Percentiles rank a stretch among this genome's conserved stretches.
Conservation (phyloP, 2,888 invertebrate genomes). For the Caenorhabditis sp. region DNA sequence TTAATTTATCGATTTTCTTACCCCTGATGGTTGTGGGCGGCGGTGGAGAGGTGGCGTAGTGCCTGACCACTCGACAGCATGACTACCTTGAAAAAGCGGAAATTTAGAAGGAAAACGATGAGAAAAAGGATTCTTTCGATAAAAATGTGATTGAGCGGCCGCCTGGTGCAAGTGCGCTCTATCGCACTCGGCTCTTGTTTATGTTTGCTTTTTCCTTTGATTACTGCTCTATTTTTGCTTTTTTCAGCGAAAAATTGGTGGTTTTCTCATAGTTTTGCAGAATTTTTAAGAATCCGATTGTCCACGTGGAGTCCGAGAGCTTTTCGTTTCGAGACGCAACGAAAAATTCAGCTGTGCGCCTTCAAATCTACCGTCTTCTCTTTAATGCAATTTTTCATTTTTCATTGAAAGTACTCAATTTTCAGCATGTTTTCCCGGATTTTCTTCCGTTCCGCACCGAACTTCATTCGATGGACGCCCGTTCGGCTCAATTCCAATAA, state of each 20-base stretch:
- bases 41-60: conserved; percentile 33
- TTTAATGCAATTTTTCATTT: background rate
- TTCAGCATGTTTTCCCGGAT: conserved; percentile 36
- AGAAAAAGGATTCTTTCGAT: too few species aligned
- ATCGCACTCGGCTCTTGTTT: conserved; percentile 2
- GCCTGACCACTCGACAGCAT: conserved; percentile 33
- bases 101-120: background rate
- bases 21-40: conserved; percentile 21
- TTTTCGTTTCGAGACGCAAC: background rate
- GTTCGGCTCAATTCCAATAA: conserved; percentile 21
- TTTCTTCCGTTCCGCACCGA: conserved; percentile 5
- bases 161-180: conserved; percentile 28
- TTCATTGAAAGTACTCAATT: background rate
- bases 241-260: background rate
- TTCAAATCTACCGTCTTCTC: conserved; percentile 3
- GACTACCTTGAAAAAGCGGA: conserved; percentile 11
- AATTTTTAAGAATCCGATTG: too few species aligned
- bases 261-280: background rate
- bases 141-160: conserved; percentile 25
- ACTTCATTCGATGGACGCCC: conserved; percentile 17
- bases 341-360: conserved; percentile 2
- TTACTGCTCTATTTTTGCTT: conserved; percentile 3
- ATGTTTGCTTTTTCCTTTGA: background rate
- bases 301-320: background rate
- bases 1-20: conserved; percentile 11